phyloP scores from a whole-genome alignment of 2,113 vertebrate species.

The Gavia stellata region DNA sequence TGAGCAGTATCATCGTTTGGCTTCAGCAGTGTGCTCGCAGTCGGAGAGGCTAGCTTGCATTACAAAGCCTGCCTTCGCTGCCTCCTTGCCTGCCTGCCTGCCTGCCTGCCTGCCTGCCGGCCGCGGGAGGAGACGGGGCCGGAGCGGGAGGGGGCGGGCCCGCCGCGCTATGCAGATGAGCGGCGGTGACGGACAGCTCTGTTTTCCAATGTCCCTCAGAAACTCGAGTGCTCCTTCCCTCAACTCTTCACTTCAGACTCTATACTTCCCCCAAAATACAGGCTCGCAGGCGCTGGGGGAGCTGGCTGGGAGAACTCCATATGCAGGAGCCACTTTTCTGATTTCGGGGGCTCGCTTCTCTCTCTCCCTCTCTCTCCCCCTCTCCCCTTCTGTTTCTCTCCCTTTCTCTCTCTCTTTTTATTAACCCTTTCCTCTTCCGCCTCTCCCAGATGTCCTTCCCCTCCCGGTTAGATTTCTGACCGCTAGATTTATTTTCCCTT shows the following conservation, averaged over 20 bases:
- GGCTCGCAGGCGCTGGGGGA: conserved; percentile 86
- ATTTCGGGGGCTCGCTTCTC: conserved; percentile 56
- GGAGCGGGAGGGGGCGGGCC: conserved; percentile 78
- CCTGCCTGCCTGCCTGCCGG: not conserved
- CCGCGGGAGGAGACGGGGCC: conserved; percentile 17
- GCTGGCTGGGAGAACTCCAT: conserved; percentile 76
- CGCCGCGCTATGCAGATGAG: conserved; percentile 89
- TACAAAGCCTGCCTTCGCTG: conserved; percentile 44
- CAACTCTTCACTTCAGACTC: conserved; percentile 83
- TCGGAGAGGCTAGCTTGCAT: conserved; percentile 46
- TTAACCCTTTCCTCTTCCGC: conserved; percentile 7
- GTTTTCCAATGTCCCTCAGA: conserved; percentile 88
- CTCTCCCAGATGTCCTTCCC: not conserved
- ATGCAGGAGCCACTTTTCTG: conserved; percentile 73
- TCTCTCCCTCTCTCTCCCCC: not conserved
- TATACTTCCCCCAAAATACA: conserved; percentile 73
- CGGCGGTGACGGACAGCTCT: conserved; percentile 90
- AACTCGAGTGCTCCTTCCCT: conserved; percentile 88
- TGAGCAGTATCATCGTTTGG: not conserved
- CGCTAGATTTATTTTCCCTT: not conserved
- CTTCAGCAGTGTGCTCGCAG: not conserved
- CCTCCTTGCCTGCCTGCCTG: not conserved
- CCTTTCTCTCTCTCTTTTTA: not conserved
- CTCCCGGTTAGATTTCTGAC: not conserved
- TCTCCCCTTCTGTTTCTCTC: not conserved